Conservation (phyloP, 1,140 invertebrate species). For the Cyclargus thomasi region DNA sequence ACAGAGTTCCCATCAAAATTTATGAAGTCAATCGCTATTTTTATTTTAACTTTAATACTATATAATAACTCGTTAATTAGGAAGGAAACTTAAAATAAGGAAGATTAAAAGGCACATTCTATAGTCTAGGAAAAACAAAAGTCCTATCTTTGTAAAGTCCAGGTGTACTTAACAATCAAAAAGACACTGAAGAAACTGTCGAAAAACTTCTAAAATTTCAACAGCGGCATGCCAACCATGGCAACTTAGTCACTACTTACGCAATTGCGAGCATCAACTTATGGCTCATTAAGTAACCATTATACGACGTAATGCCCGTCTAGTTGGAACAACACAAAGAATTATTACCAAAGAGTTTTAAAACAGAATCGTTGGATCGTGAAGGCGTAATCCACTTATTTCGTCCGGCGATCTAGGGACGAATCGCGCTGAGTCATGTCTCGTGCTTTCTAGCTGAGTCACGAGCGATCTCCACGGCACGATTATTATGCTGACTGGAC, state of each 20-base stretch:
- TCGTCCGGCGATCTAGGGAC: constrained; percentile 47
- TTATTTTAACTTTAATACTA: no score
- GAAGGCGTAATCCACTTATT: constrained; percentile 66
- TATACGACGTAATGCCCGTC: not conserved
- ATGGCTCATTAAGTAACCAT: constrained; percentile 1
- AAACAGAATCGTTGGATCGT: constrained; percentile 55
- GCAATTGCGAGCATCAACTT: not conserved
- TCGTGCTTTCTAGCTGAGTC: constrained; percentile 46
- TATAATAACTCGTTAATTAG: no score
- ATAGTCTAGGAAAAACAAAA: no score
- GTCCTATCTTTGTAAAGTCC: no score
- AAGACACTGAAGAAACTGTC: no score
- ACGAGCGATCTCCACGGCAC: constrained; percentile 38
- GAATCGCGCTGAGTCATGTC: constrained; percentile 50
- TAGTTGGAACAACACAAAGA: constrained; percentile 6
- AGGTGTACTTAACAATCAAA: no score
- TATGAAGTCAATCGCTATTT: not conserved
- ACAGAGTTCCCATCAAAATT: not conserved
- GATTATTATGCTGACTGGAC: constrained; percentile 55
- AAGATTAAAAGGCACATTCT: no score
- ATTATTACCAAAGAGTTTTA: constrained; percentile 42
- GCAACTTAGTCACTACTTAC: not conserved
- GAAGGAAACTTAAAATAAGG: no score
- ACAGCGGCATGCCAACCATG: not conserved
- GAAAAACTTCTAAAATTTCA: no score